Evolutionary conservation across 1,140 invertebrate genomes (phyloP).

Genomic region (Meloidogyne chitwoodi): DNA sequence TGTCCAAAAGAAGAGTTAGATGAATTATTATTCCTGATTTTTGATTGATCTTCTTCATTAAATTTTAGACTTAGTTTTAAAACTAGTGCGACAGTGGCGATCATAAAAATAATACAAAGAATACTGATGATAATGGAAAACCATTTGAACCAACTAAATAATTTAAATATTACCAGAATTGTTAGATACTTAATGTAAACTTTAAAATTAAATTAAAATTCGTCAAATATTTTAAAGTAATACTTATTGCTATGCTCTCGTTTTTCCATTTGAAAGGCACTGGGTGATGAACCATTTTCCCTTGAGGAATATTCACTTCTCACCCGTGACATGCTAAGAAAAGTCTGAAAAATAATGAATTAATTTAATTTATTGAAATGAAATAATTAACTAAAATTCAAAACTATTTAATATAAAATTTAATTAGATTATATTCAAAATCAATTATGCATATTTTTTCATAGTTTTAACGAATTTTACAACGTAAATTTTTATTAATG

Average conservation of each 20-base stretch:
- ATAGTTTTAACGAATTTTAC: neutral
- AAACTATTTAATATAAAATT: neutral
- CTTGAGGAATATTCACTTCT: slow-evolving; percentile 41
- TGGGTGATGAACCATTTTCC: slow-evolving; percentile 50
- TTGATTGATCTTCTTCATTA: slow-evolving; percentile 1
- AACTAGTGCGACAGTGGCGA: slow-evolving; percentile 47
- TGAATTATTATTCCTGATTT: neutral
- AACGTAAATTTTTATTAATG: neutral
- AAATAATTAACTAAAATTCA: neutral
- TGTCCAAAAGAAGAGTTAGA: neutral
- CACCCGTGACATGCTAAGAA: slow-evolving; percentile 10
- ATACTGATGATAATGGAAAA: slow-evolving; percentile 44
- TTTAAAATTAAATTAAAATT: neutral
- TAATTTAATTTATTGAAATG: neutral
- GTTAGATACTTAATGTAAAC: too few species aligned
- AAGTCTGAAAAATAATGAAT: neutral
- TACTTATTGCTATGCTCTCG: slow-evolving; percentile 32
- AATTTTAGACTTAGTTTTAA: slow-evolving; percentile 47
- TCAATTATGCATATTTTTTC: neutral
- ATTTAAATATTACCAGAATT: too few species aligned
- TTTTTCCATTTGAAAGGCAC: slow-evolving; percentile 55
- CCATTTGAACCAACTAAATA: slow-evolving; percentile 49
- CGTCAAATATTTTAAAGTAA: neutral
- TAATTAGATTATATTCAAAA: neutral
- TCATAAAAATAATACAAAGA: slow-evolving; percentile 50